These are phyloP conservation scores for Lochmaea capreae DNA, from an alignment of 2,888 invertebrate species.

Conservation along the genomic window DNA sequence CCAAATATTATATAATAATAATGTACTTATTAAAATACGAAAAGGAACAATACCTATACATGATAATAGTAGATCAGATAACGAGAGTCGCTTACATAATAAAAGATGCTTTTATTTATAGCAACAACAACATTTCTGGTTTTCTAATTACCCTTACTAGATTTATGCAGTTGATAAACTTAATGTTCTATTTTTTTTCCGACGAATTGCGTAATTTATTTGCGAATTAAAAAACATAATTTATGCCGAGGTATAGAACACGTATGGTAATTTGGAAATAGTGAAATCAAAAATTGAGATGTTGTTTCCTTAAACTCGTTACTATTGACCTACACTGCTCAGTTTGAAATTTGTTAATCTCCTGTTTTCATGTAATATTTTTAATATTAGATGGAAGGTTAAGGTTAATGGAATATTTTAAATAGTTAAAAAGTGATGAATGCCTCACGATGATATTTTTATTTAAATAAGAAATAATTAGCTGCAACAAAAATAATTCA, in stretches of 20 bases:
- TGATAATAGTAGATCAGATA: not conserved
- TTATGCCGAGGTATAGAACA: too few species aligned
- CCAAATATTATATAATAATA: too few species aligned
- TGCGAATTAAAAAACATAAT: not conserved
- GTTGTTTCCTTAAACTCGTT: not conserved
- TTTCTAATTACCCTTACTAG: not conserved
- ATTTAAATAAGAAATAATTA: too few species aligned
- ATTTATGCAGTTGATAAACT: not conserved
- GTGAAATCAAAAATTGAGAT: not conserved
- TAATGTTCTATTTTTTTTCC: not conserved
- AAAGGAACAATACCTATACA: not conserved
- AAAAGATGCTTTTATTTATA: not conserved
- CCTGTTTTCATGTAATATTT: too few species aligned
- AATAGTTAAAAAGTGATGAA: too few species aligned
- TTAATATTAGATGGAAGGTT: too few species aligned
- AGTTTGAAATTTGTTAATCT: too few species aligned
- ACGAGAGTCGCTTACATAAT: not conserved
- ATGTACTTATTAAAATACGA: not conserved
- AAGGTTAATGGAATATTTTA: too few species aligned
- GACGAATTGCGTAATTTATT: not conserved
- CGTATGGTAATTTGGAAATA: constrained; percentile 5
- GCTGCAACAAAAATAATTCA: too few species aligned
- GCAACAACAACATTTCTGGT: not conserved
- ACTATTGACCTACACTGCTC: too few species aligned
- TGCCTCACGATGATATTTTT: too few species aligned